Conservation (phyloP, 2,888 invertebrate genomes). For the Chloromyia formosa region DNA sequence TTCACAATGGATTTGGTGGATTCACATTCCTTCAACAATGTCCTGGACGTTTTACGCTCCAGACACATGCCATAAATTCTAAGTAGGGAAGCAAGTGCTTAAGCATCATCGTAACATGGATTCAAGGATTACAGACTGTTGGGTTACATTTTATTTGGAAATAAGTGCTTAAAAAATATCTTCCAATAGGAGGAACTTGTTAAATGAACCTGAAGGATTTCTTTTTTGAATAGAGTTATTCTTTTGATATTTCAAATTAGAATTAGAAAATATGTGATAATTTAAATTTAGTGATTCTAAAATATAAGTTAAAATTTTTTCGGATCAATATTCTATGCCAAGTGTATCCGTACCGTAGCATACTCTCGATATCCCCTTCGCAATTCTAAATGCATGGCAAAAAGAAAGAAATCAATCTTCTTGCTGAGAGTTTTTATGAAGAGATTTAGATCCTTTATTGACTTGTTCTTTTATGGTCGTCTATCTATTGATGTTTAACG, state of each 20-base stretch:
- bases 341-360: no score
- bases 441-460: conserved; percentile 38
- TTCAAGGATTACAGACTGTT: neutral
- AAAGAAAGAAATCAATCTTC: conserved; percentile 32
- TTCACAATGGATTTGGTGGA: neutral
- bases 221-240: neutral
- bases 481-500: conserved; percentile 16
- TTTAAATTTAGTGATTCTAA: no score
- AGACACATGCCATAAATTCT: neutral
- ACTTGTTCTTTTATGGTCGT: conserved; percentile 31
- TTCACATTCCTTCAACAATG: neutral
- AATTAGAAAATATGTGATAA: no score
- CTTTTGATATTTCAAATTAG: neutral
- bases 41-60: neutral
- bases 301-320: no score
- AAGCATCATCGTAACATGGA: neutral
- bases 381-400: conserved; percentile 7
- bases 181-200: no score
- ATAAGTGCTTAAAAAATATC: neutral
- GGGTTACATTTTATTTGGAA: neutral
- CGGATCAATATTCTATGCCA: no score
- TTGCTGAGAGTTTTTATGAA: conserved; percentile 21
- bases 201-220: neutral
- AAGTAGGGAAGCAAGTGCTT: neutral
- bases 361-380: no score